Evolutionary conservation across 2,888 invertebrate genomes (phyloP), one percentile per base, ranked within the genome.

Genomic region (Ichneumoninae sp.): DNA sequence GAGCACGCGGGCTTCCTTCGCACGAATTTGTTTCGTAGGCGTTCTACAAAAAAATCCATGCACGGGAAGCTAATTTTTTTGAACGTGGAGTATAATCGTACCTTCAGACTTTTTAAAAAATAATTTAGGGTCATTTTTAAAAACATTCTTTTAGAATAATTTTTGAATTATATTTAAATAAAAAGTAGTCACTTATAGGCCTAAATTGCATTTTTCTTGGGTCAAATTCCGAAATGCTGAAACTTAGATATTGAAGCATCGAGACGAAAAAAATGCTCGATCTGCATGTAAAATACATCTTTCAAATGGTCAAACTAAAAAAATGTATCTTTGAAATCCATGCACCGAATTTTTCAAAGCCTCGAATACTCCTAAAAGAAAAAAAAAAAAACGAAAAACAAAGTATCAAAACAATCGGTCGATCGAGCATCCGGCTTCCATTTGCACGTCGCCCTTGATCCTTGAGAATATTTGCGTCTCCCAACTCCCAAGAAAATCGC

Each of bases 1-100:
- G 57, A 78, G 57, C 84, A 80, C 77, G 62, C 80, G 74, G 47
- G 62, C 10, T 75, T 66, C 66, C 57, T 71, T 71, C 50, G 44
- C 44, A 71, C 40, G 50, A 8, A 10, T 40, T 13, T n/a, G 33
- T 30, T 36, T 65, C 65, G n/a, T 30, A 8, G 13, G 40, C 33
- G 33, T 19, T 22, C 54, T 10, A 54, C 19, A 54, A 54, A 54
- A 19, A 54, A 13, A 47, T 47, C 16, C 7, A 54, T 19, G 30
- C 16, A n/a, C 62, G 4, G 33, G 8, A 33, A 33, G 62, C 5
- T 1, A 4, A 16, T 13, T 62, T 62, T 62, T 7, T 1, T 16
- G 3, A 62, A 30, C 8, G 33, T 7, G n/a, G 6, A 16, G 16
- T 5, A 33, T n/a, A 33, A 57, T 3, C 16, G 4, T 22, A 13